Percentiles rank a stretch among this genome's conserved stretches.
Evolutionary conservation across 2,797 vertebrate genomes (phyloP).

Genomic region (Thamnophis elegans): DNA sequence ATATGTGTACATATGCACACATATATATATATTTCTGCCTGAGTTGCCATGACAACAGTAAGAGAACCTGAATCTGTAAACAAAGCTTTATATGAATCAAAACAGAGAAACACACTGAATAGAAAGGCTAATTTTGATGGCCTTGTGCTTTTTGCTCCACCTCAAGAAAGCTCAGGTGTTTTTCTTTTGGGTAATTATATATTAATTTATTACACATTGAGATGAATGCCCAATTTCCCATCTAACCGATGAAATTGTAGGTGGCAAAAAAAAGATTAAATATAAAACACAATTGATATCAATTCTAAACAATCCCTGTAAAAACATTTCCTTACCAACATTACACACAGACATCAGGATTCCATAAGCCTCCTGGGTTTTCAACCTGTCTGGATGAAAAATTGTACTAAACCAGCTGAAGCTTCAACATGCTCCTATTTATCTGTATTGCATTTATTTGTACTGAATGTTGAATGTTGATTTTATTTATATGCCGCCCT

Average conservation of each 20-base stretch:
- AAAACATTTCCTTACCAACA: not conserved
- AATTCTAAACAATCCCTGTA: not conserved
- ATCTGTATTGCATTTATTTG: not conserved
- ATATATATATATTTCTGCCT: constrained; percentile 18
- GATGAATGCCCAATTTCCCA: not conserved
- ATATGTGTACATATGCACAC: constrained; percentile 10
- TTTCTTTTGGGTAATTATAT: not conserved
- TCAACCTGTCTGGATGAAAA: not conserved
- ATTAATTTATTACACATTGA: not conserved
- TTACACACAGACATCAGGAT: not conserved
- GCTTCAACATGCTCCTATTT: not conserved
- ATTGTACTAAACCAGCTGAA: not conserved
- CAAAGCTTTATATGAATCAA: constrained; percentile 42
- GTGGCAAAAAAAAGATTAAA: not conserved
- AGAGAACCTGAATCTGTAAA: constrained; percentile 55
- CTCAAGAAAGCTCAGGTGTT: not conserved
- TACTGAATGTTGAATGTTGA: too few relatives aligned
- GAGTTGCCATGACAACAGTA: constrained; percentile 61
- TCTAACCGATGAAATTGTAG: not conserved
- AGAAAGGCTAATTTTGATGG: not conserved
- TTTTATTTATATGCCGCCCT: too few relatives aligned
- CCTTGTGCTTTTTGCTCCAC: not conserved
- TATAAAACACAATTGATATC: not conserved
- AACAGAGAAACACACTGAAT: constrained; percentile 4
- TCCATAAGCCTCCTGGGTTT: not conserved